These are phyloP conservation scores for Ylistrum balloti DNA, from an alignment of 1,140 invertebrate species.

Conservation along the genomic window DNA sequence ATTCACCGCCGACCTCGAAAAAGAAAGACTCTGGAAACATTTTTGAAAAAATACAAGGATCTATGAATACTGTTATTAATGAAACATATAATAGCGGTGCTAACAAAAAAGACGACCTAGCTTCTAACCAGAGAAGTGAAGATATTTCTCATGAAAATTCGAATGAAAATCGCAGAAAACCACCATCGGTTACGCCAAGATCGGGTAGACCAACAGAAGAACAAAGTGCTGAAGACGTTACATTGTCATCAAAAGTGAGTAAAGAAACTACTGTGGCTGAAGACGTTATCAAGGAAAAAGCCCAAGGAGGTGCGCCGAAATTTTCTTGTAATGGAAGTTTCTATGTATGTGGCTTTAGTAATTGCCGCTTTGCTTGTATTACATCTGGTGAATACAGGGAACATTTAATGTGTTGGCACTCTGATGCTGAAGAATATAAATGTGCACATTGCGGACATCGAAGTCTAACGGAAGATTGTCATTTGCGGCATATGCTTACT, in stretches of 20 bases:
- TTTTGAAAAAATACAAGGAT: neutral
- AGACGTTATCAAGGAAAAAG: neutral
- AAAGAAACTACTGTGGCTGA: neutral
- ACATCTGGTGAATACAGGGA: constrained; percentile 68
- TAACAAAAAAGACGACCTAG: neutral
- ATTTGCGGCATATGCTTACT: constrained; percentile 71
- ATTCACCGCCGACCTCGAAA: neutral
- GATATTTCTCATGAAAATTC: neutral
- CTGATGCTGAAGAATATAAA: constrained; percentile 62
- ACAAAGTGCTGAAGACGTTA: neutral
- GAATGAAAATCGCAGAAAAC: neutral
- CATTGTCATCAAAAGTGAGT: neutral
- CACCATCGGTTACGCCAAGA: neutral
- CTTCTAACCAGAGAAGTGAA: neutral
- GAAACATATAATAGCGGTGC: neutral
- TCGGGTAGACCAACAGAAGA: neutral
- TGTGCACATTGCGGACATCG: constrained; percentile 73
- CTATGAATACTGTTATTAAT: neutral
- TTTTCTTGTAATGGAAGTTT: constrained; percentile 60
- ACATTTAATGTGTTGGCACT: constrained; percentile 66
- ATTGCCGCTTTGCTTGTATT: constrained; percentile 68
- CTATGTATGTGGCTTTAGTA: constrained; percentile 72
- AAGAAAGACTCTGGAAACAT: neutral
- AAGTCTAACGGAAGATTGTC: constrained; percentile 66
- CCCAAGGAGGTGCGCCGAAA: neutral